Evolutionary conservation across 2,888 invertebrate species (phyloP), one percentile per base, ranked within the genome.

Genomic region (Sinotaia quadrata): DNA sequence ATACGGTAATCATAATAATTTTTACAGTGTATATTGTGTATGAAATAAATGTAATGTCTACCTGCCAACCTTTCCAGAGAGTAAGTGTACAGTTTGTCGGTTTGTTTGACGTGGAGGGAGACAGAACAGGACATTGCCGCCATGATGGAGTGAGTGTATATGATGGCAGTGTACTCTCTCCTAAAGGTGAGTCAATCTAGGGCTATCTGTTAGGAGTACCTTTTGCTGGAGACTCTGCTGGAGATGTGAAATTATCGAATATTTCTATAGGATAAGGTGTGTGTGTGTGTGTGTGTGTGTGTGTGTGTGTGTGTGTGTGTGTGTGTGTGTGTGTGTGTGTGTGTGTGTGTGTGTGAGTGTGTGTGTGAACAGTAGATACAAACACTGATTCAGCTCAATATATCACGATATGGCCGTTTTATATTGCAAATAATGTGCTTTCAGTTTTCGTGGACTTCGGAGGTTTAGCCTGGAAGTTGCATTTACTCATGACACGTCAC

Each of bases 41-140:
- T n/a, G n/a, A n/a, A n/a, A n/a, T n/a, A n/a, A n/a, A n/a, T n/a
- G n/a, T n/a, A n/a, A n/a, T n/a, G n/a, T n/a, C n/a, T n/a, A n/a
- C n/a, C n/a, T n/a, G n/a, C 77, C 2, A 33, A 71, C 24, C 24
- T 34, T 61, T 49, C 1, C 61, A 61, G 72, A 56, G 31, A 12
- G 31, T 61, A 29, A 29, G n/a, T 24, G 24, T 61, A 12, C 49
- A 61, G 21, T 61, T 61, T 24, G 33, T 47, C 4, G 49, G 34
- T 0, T 2, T 51, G 12, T 61, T 61, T 51, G 34, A 49, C 10
- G 12, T 61, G 44, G 33, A 61, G 24, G 49, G 18, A 21, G 33
- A 61, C 36, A 10, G 21, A 1, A 34, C 21, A 21, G 34, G 8
- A 8, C 31, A 33, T 18, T 61, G 61, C 15, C 47, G 21, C 4